Conservation (phyloP, 2,888 invertebrate species). For the Parnassius glacialis region DNA sequence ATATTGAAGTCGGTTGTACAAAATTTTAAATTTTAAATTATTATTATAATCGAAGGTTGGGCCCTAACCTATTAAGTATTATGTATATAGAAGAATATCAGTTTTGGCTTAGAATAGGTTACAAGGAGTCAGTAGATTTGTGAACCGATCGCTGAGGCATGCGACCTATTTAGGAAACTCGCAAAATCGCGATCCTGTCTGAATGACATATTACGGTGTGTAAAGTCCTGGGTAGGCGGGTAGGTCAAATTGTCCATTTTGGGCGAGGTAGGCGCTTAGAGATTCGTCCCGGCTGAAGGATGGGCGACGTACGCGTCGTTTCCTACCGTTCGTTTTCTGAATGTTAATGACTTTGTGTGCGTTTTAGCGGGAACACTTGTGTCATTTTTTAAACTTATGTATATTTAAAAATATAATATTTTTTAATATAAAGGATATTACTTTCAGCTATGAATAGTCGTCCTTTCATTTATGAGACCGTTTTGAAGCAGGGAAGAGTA, state of each 20-base stretch:
- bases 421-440: too few species aligned
- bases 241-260: constrained; percentile 9
- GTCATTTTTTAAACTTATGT: too few species aligned
- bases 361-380: constrained; percentile 19
- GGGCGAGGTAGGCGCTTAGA: constrained; percentile 29
- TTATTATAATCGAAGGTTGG: too few species aligned
- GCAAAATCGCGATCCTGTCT: neutral
- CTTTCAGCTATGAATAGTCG: too few species aligned
- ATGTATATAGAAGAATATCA: too few species aligned
- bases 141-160: neutral
- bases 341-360: constrained; percentile 41
- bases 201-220: constrained; percentile 7
- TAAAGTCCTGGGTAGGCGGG: constrained; percentile 1
- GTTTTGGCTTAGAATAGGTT: too few species aligned
- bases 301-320: constrained; percentile 50
- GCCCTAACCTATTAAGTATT: too few species aligned
- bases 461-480: too few species aligned
- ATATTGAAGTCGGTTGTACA: too few species aligned
- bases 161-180: neutral
- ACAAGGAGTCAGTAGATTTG: neutral
- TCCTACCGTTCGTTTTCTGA: constrained; percentile 36
- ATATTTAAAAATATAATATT: too few species aligned
- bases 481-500: too few species aligned
- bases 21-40: too few species aligned
- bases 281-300: constrained; percentile 49